phyloP scores from a whole-genome alignment of 2,113 vertebrate species.

The Morone saxatilis region DNA sequence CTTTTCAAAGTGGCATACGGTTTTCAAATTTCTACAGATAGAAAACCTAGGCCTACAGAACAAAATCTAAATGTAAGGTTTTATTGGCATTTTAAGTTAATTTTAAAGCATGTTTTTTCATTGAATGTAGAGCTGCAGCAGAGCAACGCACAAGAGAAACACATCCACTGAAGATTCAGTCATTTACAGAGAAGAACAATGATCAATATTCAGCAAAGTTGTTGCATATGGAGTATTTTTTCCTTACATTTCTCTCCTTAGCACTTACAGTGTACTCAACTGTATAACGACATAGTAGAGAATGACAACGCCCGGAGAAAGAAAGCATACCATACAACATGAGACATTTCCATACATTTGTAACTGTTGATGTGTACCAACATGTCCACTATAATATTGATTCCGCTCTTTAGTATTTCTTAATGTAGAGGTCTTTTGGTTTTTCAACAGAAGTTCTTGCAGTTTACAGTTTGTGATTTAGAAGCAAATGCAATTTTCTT shows the following conservation, averaged over 20 bases:
- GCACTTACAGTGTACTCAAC: neutral
- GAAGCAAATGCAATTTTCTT: slow-evolving; percentile 1
- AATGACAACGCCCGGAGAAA: neutral
- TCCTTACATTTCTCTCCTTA: neutral
- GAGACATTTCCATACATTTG: neutral
- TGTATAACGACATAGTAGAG: neutral
- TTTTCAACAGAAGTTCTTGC: neutral
- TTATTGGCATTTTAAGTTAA: neutral
- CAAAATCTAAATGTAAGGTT: neutral
- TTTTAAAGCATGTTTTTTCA: slow-evolving; percentile 3
- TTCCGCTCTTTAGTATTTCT: neutral
- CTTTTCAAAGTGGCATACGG: slow-evolving; percentile 1
- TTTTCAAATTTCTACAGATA: slow-evolving; percentile 12
- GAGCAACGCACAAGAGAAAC: neutral
- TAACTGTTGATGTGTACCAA: neutral
- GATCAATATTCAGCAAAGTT: neutral
- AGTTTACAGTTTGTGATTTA: slow-evolving; percentile 38
- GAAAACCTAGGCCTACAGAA: neutral
- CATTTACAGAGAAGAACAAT: slow-evolving; percentile 10
- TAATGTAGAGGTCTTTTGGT: neutral
- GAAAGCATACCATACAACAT: neutral
- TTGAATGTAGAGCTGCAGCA: slow-evolving; percentile 11
- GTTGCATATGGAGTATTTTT: neutral
- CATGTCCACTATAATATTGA: neutral
- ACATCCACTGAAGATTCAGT: neutral